Conservation (phyloP, 2,797 vertebrate genomes). For the Eospalax fontanierii region DNA sequence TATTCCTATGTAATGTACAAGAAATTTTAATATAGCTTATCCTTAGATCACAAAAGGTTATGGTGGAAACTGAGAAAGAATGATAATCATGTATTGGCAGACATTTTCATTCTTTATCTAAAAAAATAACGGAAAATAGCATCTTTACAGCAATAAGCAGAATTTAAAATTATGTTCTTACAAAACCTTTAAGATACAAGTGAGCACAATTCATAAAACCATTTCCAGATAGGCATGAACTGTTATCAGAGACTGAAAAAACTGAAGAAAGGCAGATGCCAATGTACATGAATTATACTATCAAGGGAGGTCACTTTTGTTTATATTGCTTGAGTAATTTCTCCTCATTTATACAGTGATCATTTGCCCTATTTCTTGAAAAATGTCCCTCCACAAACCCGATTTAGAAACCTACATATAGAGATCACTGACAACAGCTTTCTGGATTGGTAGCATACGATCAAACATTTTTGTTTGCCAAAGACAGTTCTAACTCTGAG, state of each 20-base stretch:
- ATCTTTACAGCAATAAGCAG: background rate
- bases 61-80: background rate
- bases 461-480: background rate
- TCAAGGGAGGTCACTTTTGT: background rate
- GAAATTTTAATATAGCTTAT: background rate
- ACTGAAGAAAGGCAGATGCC: background rate
- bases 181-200: slow-evolving; percentile 33
- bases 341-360: background rate
- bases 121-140: background rate
- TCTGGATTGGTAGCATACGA: background rate
- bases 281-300: background rate
- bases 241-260: background rate
- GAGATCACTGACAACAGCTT: background rate
- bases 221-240: background rate
- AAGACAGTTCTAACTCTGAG: background rate
- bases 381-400: background rate
- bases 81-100: background rate
- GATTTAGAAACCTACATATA: background rate
- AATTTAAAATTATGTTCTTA: slow-evolving; percentile 6
- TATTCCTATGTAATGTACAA: background rate
- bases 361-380: background rate
- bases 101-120: background rate
- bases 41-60: background rate
- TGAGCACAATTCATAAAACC: background rate
- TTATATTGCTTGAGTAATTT: background rate